Conservation (phyloP, 2,113 vertebrate species). For the Archocentrus centrarchus region DNA sequence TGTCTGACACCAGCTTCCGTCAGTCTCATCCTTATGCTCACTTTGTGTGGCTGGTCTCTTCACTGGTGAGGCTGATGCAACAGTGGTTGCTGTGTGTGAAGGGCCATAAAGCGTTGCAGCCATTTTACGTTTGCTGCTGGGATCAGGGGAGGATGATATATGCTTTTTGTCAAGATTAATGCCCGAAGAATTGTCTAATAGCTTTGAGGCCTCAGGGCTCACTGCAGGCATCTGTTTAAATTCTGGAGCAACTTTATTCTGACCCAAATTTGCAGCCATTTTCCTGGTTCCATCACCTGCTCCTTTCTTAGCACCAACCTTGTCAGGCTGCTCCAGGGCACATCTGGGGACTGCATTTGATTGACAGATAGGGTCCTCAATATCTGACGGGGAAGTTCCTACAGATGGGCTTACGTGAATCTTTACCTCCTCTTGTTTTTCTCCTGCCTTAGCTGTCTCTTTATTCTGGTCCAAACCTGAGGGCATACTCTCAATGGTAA, state of each 20-base stretch:
- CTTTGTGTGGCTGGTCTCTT: conserved; percentile 49
- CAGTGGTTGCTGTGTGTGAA: conserved; percentile 18
- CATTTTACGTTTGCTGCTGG: conserved; percentile 72
- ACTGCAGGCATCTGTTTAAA: conserved; percentile 37
- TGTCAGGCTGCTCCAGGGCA: conserved; percentile 48
- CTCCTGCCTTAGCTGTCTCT: conserved; percentile 22
- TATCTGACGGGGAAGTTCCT: conserved; percentile 63
- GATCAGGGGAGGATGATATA: conserved; percentile 61
- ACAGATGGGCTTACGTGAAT: conserved; percentile 58
- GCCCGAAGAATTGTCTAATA: conserved; percentile 54
- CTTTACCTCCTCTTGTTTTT: conserved; percentile 43
- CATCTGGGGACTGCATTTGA: conserved; percentile 43
- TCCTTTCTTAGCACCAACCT: conserved; percentile 40
- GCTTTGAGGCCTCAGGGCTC: conserved; percentile 45
- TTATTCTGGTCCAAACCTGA: conserved; percentile 49
- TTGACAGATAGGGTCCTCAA: conserved; percentile 53
- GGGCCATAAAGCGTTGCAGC: conserved; percentile 68
- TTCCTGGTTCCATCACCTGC: conserved; percentile 58
- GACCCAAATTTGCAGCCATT: conserved; percentile 63
- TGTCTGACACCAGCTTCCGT: conserved; percentile 83
- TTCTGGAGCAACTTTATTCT: conserved; percentile 60
- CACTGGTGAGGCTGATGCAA: conserved; percentile 41
- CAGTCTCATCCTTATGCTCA: conserved; percentile 60
- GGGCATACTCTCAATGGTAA: conserved; percentile 75
- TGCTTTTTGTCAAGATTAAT: conserved; percentile 60